A percentile compares a stretch with the other conserved stretches of the same genome.
These are phyloP conservation scores for Phengaris arion DNA, from an alignment of 2,888 invertebrate species.

Conservation along the genomic window DNA sequence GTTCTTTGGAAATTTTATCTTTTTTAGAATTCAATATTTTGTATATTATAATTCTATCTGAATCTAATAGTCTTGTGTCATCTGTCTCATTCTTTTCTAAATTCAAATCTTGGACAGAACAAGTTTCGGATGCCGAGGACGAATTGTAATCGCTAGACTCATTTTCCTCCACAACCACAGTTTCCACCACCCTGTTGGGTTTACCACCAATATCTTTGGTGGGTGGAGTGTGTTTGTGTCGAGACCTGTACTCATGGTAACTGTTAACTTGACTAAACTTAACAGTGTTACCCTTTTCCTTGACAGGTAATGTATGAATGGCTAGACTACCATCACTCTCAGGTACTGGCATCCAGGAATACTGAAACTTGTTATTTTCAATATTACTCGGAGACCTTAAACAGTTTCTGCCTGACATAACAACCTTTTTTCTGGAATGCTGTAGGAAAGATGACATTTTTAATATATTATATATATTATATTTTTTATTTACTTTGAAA, in stretches of 20 bases:
- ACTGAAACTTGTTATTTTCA: conserved; percentile 55
- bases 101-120: conserved; percentile 52
- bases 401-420: conserved; percentile 39
- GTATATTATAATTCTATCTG: conserved; percentile 68
- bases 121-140: conserved; percentile 48
- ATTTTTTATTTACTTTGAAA: background rate
- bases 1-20: conserved; percentile 43
- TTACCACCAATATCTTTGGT: conserved; percentile 56
- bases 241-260: conserved; percentile 70
- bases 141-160: conserved; percentile 43
- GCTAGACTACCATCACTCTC: conserved; percentile 63
- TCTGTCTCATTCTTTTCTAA: conserved; percentile 38
- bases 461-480: no score
- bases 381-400: conserved; percentile 49
- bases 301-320: conserved; percentile 63
- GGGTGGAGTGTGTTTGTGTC: conserved; percentile 71
- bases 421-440: conserved; percentile 44
- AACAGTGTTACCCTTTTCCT: conserved; percentile 56
- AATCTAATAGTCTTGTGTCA: conserved; percentile 50
- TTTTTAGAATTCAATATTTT: conserved; percentile 61
- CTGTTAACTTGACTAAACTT: conserved; percentile 67
- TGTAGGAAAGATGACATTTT: conserved; percentile 41
- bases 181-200: conserved; percentile 47
- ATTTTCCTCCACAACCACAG: conserved; percentile 46
- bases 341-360: conserved; percentile 74